A percentile compares a stretch with the other conserved stretches of the same genome.
phyloP scores from a whole-genome alignment of 2,888 invertebrate species.

The Abscondita cerata region DNA sequence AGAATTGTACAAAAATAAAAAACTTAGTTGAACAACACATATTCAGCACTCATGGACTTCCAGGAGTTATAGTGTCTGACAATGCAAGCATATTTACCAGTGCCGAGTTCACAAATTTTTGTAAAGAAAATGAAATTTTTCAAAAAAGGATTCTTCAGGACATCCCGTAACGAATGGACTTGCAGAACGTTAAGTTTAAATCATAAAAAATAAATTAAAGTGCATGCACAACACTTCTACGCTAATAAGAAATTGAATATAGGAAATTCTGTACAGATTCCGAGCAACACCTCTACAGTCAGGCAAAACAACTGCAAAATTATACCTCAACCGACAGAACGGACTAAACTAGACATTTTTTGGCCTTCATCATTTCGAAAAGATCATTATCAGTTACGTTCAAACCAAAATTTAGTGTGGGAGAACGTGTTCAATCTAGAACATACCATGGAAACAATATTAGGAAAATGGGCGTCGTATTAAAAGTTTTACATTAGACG shows the following conservation, averaged over 20 bases:
- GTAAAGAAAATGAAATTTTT: conserved; percentile 33
- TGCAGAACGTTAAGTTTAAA: conserved; percentile 21
- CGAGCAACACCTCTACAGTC: neutral
- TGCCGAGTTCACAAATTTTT: conserved; percentile 33
- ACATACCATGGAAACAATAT: too few species aligned
- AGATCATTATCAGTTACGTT: too few species aligned
- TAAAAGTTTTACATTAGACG: too few species aligned
- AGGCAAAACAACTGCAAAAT: neutral
- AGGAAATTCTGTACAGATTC: neutral
- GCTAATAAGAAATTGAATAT: neutral
- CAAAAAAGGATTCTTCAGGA: conserved; percentile 36
- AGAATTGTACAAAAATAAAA: too few species aligned
- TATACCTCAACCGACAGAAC: neutral
- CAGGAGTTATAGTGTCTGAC: too few species aligned
- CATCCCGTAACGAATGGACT: conserved; percentile 32
- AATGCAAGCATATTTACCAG: too few species aligned
- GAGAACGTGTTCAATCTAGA: too few species aligned
- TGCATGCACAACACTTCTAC: neutral
- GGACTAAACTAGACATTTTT: too few species aligned
- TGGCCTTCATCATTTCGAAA: too few species aligned
- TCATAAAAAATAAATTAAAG: too few species aligned
- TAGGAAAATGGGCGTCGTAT: too few species aligned
- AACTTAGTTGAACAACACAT: conserved; percentile 36
- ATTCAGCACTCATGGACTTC: conserved; percentile 40
- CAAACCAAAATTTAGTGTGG: too few species aligned